Conservation (phyloP, 1,140 invertebrate genomes). For the Thaumatotibia leucotreta region DNA sequence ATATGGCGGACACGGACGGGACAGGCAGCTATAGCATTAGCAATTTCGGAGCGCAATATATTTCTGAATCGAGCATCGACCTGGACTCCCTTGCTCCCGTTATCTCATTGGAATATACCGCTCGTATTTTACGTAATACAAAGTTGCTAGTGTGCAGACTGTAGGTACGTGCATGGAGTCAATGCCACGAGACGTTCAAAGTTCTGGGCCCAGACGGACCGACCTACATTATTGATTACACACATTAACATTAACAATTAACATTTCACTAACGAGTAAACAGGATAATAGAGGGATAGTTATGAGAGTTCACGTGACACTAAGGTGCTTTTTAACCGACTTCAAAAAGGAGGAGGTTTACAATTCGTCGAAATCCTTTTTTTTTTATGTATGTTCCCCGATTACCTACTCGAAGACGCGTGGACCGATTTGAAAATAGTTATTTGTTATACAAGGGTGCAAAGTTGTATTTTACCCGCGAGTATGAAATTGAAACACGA, state of each 20-base stretch:
- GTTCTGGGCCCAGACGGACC: neutral
- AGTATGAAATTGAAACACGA: too few relatives aligned
- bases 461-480: too few relatives aligned
- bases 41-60: too few relatives aligned
- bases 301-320: neutral
- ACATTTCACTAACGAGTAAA: slow-evolving; percentile 9
- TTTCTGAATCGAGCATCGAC: neutral
- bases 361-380: too few relatives aligned
- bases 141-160: neutral
- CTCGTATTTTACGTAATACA: slow-evolving; percentile 1
- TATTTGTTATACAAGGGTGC: too few relatives aligned
- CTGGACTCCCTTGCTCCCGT: neutral
- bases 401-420: too few relatives aligned
- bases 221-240: slow-evolving; percentile 11
- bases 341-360: too few relatives aligned
- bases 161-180: neutral
- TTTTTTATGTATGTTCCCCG: too few relatives aligned
- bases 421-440: too few relatives aligned
- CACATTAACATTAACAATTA: neutral
- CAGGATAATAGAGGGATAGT: neutral
- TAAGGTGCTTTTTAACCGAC: neutral
- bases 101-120: slow-evolving; percentile 1
- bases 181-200: slow-evolving; percentile 16
- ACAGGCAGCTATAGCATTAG: too few relatives aligned
- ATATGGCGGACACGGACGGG: too few relatives aligned